Base-by-base conservation (phyloP, 2,888 invertebrate species). In the Lamellibrachia satsuma region DNA sequence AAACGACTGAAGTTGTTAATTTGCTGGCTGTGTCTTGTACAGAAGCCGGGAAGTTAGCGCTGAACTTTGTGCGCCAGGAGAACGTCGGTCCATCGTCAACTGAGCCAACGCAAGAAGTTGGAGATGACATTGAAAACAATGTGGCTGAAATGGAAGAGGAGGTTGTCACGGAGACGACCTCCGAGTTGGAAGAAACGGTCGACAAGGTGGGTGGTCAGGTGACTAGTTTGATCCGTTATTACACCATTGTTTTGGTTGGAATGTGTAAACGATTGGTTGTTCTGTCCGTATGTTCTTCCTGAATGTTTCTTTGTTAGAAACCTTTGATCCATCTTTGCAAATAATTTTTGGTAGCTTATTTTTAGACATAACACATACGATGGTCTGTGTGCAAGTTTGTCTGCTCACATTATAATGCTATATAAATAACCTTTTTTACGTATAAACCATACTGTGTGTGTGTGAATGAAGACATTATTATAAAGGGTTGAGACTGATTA, bases 41-140 rank as follows among this genome's bases (percentile, higher is more conserved):
- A 96, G 97, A 97, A 94, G 97, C 97, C 55, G 97, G 97, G 55
- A 97, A 96, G 93, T 95, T 97, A 92, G 97, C 96, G 6, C 94
- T 97, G 92, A 96, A 96, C 93, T 91, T 93, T 92, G 95, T 96
- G 15, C 96, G 96, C 92, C 95, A 96, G 92, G 92, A 93, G 57
- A n/a, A 90, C 4, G 91, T 75, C 9, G 55, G 55, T 55, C 1
- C 7, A 55, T 9, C 3, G 3, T 55, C 55, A 55, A 9, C 9
- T 11, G 75, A 75, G 75, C 75, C 15, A n/a, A 75, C 57, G 75
- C 27, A 90, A 75, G 93, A 55, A 11, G 22, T 90, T 15, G 91
- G 39, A 27, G 90, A n/a, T 90, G 93, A n/a, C 27, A 51, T 52
- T 9, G 22, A 93, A 92, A 91, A 75, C 6, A 75, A 90, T 51